A percentile compares a stretch with the other conserved stretches of the same genome.
phyloP scores from a whole-genome alignment of 2,888 invertebrate species.

The Dermolepida albohirtum region DNA sequence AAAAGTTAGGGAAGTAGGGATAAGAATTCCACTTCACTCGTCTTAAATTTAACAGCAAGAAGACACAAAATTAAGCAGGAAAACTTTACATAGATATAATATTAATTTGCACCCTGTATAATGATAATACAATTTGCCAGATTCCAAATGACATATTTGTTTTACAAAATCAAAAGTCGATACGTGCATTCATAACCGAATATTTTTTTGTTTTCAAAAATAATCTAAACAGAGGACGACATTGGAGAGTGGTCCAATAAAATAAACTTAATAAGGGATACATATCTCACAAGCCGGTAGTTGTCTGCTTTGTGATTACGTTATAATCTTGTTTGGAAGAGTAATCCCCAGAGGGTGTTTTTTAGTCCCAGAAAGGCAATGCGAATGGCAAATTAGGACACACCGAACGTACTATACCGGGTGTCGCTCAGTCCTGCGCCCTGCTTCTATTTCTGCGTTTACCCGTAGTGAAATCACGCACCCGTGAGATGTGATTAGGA shows the following conservation, averaged over 20 bases:
- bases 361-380: constrained; percentile 46
- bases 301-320: constrained; percentile 53
- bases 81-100: too few relatives aligned
- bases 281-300: constrained; percentile 39
- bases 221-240: constrained; percentile 19
- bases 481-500: constrained; percentile 63
- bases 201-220: not conserved
- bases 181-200: too few relatives aligned
- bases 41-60: too few relatives aligned
- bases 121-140: too few relatives aligned
- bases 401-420: constrained; percentile 15
- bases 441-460: constrained; percentile 43
- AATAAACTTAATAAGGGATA: constrained; percentile 41
- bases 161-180: too few relatives aligned
- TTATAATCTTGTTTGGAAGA: constrained; percentile 60
- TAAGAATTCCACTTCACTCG: too few relatives aligned
- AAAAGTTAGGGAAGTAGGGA: too few relatives aligned
- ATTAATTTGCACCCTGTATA: too few relatives aligned
- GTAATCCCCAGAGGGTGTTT: constrained; percentile 53
- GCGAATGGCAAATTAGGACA: constrained; percentile 42
- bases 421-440: constrained; percentile 3
- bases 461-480: constrained; percentile 56
- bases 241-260: constrained; percentile 32
- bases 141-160: too few relatives aligned
- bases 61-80: too few relatives aligned